Evolutionary conservation across 2,113 vertebrate species (phyloP).

Genomic region (Tinamus guttatus): DNA sequence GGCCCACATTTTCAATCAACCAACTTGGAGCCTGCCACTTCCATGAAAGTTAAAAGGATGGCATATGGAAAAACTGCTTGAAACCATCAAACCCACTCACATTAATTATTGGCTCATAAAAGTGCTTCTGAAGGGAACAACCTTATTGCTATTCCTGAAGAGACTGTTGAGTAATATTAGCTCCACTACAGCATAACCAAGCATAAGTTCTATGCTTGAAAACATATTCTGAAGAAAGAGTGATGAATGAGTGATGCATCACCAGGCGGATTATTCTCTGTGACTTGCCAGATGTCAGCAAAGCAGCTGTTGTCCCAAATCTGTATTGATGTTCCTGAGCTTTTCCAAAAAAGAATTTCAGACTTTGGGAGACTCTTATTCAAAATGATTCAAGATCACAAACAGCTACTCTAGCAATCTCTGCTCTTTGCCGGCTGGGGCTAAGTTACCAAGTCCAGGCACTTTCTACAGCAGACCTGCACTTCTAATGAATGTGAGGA

Average conservation of each 20-base stretch:
- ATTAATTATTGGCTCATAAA: background rate
- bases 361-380: background rate
- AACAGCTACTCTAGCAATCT: background rate
- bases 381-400: background rate
- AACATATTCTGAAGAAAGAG: background rate
- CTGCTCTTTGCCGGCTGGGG: slow-evolving; percentile 1
- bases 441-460: background rate
- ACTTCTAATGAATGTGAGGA: background rate
- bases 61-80: background rate
- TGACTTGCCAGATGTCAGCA: background rate
- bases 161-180: background rate
- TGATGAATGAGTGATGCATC: background rate
- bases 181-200: background rate
- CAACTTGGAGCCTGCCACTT: background rate
- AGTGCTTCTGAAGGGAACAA: background rate
- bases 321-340: background rate
- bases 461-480: background rate
- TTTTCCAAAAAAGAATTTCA: background rate
- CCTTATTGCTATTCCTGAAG: background rate
- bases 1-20: background rate
- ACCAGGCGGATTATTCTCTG: background rate
- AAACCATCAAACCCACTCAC: background rate
- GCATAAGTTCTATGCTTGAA: background rate
- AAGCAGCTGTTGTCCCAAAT: background rate
- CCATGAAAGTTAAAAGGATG: background rate